These are phyloP conservation scores for Festucalex cinctus DNA, from an alignment of 2,113 vertebrate species.

Conservation along the genomic window DNA sequence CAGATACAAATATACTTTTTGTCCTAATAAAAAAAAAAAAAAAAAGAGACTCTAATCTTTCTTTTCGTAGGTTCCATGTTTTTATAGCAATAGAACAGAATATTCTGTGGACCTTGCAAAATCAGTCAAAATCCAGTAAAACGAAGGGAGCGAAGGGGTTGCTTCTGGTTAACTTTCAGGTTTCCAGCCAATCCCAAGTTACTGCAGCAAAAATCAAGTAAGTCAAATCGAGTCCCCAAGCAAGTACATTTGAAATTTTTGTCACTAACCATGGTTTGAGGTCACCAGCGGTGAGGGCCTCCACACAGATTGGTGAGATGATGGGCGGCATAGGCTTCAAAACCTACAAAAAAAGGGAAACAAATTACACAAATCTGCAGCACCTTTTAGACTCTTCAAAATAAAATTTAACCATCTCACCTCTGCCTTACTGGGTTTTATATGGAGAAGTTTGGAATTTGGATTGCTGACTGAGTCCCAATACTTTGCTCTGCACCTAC, in stretches of 20 bases:
- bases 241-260: background rate
- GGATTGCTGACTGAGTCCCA: conserved; percentile 44
- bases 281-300: conserved; percentile 6
- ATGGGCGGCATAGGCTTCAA: conserved; percentile 7
- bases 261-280: conserved; percentile 41
- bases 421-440: conserved; percentile 21
- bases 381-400: background rate
- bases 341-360: conserved; percentile 25
- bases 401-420: conserved; percentile 27
- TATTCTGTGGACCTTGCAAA: no score
- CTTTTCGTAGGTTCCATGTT: no score
- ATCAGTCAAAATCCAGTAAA: no score
- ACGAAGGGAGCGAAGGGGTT: no score
- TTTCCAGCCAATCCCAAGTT: background rate
- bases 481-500: conserved; percentile 51
- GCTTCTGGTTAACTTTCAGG: no score
- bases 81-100: no score
- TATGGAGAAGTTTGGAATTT: conserved; percentile 28
- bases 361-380: background rate
- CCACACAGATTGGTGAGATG: conserved; percentile 20
- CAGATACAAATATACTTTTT: no score
- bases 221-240: background rate
- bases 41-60: no score
- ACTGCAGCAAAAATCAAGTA: background rate
- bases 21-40: no score